These are phyloP conservation scores for Nephila pilipes DNA, from an alignment of 1,140 invertebrate species.

Conservation along the genomic window DNA sequence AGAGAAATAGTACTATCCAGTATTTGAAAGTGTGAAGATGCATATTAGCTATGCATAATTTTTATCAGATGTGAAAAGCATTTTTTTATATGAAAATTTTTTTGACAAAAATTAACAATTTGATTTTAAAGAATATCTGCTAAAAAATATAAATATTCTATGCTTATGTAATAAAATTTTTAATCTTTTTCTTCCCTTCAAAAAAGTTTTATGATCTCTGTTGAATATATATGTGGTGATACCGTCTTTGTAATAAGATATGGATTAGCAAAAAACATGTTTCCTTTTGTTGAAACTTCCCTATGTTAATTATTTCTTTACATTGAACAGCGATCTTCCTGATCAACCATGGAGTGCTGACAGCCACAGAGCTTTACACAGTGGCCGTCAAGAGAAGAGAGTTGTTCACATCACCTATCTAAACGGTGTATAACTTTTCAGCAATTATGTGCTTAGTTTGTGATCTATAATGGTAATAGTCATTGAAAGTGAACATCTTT, in stretches of 20 bases:
- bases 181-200: too few relatives aligned
- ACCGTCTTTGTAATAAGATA: not conserved
- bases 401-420: constrained; percentile 35
- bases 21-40: too few relatives aligned
- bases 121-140: too few relatives aligned
- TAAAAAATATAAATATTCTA: too few relatives aligned
- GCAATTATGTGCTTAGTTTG: not conserved
- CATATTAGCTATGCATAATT: too few relatives aligned
- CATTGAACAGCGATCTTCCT: constrained; percentile 41
- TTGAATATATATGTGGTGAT: not conserved
- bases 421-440: constrained; percentile 32
- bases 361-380: constrained; percentile 61
- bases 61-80: too few relatives aligned
- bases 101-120: too few relatives aligned
- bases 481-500: not conserved
- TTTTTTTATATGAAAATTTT: too few relatives aligned
- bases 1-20: too few relatives aligned
- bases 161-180: too few relatives aligned
- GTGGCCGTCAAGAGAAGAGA: constrained; percentile 15
- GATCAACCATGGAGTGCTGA: constrained; percentile 52
- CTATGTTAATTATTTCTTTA: constrained; percentile 54
- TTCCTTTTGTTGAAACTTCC: not conserved
- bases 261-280: constrained; percentile 12
- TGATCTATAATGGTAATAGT: constrained; percentile 30
- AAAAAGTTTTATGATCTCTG: too few relatives aligned